Evolutionary conservation across 2,888 invertebrate genomes (phyloP).

Genomic region (Lochmaea capreae): DNA sequence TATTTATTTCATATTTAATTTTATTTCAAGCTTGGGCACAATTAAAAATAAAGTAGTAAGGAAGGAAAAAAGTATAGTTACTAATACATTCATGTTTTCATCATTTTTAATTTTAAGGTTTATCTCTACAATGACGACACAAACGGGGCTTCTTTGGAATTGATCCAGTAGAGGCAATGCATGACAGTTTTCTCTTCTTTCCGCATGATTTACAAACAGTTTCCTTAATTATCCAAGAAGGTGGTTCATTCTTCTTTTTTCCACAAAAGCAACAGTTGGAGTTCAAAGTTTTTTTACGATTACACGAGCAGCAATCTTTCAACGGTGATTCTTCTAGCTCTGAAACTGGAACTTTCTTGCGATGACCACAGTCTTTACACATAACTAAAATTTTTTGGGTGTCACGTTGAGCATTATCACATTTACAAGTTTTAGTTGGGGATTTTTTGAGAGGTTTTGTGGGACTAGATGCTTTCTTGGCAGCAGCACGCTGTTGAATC

Average conservation of each 20-base stretch:
- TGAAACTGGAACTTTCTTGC: background rate
- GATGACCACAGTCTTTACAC: constrained; percentile 17
- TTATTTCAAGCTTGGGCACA: too few relatives aligned
- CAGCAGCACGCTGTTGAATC: background rate
- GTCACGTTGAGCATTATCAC: constrained; percentile 1
- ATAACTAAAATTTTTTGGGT: background rate
- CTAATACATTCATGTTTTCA: too few relatives aligned
- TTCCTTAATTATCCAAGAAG: background rate
- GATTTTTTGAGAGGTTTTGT: background rate
- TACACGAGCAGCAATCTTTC: background rate
- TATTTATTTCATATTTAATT: too few relatives aligned
- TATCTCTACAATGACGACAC: background rate
- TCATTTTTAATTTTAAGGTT: background rate
- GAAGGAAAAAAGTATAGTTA: too few relatives aligned
- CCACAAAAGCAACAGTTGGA: background rate
- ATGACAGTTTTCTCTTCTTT: background rate
- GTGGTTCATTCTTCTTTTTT: background rate
- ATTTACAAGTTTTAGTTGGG: background rate
- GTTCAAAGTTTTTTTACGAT: background rate
- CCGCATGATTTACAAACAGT: background rate
- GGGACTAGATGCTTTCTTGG: background rate
- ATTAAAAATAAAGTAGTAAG: too few relatives aligned
- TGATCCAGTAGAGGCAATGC: background rate
- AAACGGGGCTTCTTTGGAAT: background rate
- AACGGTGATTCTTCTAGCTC: background rate